Evolutionary conservation across 2,113 vertebrate genomes (phyloP).

Genomic region (Neopipo cinnamomea): DNA sequence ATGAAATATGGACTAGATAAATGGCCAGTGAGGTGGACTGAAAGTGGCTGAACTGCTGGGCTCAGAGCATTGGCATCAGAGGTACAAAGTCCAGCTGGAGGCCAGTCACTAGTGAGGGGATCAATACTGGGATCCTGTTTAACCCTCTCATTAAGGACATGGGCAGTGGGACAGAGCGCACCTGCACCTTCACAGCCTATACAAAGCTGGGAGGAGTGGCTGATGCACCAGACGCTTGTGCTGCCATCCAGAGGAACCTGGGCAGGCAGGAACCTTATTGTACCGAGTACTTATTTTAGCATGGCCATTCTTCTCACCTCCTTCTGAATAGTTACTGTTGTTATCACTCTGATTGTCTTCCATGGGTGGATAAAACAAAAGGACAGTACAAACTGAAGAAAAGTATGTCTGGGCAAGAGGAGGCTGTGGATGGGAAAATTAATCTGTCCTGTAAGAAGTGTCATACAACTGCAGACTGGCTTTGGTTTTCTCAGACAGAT

Average conservation of each 20-base stretch:
- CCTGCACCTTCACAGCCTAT: fast-evolving
- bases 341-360: background rate
- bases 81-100: background rate
- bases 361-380: background rate
- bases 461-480: background rate
- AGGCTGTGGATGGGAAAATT: background rate
- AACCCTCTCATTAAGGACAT: background rate
- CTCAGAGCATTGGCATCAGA: background rate
- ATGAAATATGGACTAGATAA: fast-evolving
- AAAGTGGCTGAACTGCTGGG: background rate
- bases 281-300: background rate
- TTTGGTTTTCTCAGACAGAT: background rate
- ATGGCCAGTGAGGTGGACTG: background rate
- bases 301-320: background rate
- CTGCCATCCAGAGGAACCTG: background rate
- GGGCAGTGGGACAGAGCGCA: background rate
- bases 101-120: background rate
- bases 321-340: background rate
- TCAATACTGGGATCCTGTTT: background rate
- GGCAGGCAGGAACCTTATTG: background rate
- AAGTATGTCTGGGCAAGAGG: background rate
- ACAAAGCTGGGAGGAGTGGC: background rate
- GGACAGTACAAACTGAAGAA: background rate
- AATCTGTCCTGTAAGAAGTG: background rate
- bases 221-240: background rate